These are phyloP conservation scores for Elysia chlorotica DNA, from an alignment of 1,140 invertebrate species.

Conservation along the genomic window DNA sequence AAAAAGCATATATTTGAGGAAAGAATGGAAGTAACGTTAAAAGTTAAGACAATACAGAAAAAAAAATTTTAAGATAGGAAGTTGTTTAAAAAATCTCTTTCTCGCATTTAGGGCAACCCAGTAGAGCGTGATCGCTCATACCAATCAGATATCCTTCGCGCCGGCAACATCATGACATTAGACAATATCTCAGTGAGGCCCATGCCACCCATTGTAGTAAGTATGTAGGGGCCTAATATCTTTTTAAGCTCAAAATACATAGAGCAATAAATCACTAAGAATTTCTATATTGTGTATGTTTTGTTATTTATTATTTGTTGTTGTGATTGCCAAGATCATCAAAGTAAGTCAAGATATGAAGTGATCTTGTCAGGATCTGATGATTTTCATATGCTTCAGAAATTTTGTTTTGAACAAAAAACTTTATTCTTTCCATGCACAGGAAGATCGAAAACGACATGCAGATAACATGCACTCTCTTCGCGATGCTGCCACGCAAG, in stretches of 20 bases:
- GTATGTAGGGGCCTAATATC: not conserved
- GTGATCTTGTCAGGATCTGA: not conserved
- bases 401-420: not conserved
- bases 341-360: no score
- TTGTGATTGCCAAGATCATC: no score
- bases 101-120: conserved; percentile 49
- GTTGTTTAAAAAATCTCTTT: no score
- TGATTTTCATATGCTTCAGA: not conserved
- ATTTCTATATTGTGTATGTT: not conserved
- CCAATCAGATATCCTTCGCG: conserved; percentile 40
- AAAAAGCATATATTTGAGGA: no score
- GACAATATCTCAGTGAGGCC: conserved; percentile 51
- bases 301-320: not conserved
- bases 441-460: conserved; percentile 25
- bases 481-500: conserved; percentile 46
- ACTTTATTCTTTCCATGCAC: not conserved
- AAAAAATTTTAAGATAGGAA: no score
- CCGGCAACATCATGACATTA: conserved; percentile 40
- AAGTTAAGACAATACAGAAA: no score
- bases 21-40: no score
- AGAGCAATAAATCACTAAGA: not conserved
- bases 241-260: not conserved
- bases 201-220: conserved; percentile 33
- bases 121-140: conserved; percentile 45
- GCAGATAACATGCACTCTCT: conserved; percentile 42